A percentile compares a stretch with the other conserved stretches of the same genome.
phyloP scores from a whole-genome alignment of 2,888 invertebrate species.

The Aspidiotus rigidus region DNA sequence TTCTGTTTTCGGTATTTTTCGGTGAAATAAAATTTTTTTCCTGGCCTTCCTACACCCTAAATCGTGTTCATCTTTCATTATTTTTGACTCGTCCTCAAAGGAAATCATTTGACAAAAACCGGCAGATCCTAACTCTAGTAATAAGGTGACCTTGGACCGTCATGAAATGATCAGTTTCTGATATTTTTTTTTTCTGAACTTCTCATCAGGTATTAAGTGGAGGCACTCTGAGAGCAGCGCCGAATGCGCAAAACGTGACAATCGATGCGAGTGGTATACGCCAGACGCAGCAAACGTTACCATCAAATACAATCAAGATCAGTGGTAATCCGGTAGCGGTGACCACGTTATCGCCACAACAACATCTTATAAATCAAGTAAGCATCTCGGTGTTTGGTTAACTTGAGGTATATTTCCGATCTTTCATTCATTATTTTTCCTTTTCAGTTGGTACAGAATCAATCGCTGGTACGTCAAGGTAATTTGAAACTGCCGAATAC shows the following conservation, averaged over 20 bases:
- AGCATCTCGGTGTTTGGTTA: neutral
- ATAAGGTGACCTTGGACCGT: too few relatives aligned
- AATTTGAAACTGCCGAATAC: conserved; percentile 22
- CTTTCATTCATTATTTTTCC: neutral
- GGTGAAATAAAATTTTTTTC: too few relatives aligned
- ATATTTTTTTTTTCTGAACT: neutral
- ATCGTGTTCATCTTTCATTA: too few relatives aligned
- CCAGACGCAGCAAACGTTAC: conserved; percentile 20
- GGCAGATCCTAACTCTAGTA: too few relatives aligned
- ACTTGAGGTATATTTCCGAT: neutral
- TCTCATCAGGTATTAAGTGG: conserved; percentile 13
- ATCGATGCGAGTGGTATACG: conserved; percentile 14
- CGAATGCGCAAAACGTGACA: conserved; percentile 15
- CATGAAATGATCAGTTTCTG: conserved; percentile 5
- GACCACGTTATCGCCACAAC: conserved; percentile 15
- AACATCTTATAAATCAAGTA: conserved; percentile 26
- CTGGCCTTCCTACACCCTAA: too few relatives aligned
- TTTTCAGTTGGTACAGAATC: conserved; percentile 8
- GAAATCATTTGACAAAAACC: too few relatives aligned
- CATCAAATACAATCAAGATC: conserved; percentile 26
- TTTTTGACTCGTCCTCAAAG: too few relatives aligned
- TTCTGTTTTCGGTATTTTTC: too few relatives aligned
- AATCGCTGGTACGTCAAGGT: conserved; percentile 14
- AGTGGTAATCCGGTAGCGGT: conserved; percentile 24
- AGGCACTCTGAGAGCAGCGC: conserved; percentile 14